phyloP scores from a whole-genome alignment of 2,113 vertebrate genomes.

The Myanophis thanlyinensis region DNA sequence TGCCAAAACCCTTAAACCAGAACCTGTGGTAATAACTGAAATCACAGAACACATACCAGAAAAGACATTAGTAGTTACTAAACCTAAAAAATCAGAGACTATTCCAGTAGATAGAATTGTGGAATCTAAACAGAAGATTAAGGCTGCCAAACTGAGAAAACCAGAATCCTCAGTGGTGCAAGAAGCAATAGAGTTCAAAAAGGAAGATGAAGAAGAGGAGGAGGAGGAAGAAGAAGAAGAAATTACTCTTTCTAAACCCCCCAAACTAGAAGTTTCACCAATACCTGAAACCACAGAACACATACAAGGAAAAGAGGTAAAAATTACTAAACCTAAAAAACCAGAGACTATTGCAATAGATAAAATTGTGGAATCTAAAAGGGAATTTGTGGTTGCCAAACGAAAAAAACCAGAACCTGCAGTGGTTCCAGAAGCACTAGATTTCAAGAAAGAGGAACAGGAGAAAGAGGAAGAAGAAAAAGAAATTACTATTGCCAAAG shows the following conservation, averaged over 20 bases:
- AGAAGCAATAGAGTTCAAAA: not conserved
- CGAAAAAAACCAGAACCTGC: not conserved
- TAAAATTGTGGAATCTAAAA: not conserved
- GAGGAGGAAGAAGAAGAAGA: not conserved
- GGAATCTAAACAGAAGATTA: not conserved
- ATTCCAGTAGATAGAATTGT: not conserved
- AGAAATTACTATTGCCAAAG: not conserved
- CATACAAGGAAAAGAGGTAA: not conserved
- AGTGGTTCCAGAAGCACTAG: not conserved
- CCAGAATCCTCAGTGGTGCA: not conserved
- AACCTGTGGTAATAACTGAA: slow-evolving; percentile 50
- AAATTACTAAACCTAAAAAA: not conserved
- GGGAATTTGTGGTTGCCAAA: not conserved
- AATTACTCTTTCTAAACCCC: not conserved
- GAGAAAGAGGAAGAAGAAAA: not conserved
- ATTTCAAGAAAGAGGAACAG: not conserved
- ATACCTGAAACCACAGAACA: not conserved
- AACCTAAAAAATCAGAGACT: not conserved
- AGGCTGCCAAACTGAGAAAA: not conserved
- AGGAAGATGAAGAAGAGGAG: not conserved
- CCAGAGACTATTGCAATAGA: not conserved
- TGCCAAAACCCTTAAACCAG: not conserved
- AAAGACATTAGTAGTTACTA: not conserved
- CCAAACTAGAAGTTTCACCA: not conserved
- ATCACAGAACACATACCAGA: not conserved